Conservation (phyloP, 2,797 vertebrate genomes). For the Scarus forsteni region DNA sequence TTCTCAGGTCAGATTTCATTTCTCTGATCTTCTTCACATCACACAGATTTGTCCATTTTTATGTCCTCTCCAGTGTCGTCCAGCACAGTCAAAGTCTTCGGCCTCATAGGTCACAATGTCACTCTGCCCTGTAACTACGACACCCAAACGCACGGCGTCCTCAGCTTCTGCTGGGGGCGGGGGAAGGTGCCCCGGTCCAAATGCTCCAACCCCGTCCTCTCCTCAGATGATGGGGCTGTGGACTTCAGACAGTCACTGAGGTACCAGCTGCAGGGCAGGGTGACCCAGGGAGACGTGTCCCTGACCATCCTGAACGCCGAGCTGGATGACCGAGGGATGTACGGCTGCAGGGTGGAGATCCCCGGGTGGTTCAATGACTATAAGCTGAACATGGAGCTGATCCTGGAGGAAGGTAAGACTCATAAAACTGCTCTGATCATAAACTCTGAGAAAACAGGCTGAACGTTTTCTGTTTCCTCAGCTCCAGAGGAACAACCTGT, state of each 20-base stretch:
- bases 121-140: constrained; percentile 81
- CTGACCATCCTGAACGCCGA: constrained; percentile 77
- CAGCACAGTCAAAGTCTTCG: constrained; percentile 34
- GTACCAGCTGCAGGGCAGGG: constrained; percentile 76
- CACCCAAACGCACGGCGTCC: background rate
- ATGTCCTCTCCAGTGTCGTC: constrained; percentile 45
- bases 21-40: background rate
- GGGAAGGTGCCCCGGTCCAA: constrained; percentile 43
- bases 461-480: constrained; percentile 1
- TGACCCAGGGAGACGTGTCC: constrained; percentile 73
- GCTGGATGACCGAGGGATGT: constrained; percentile 77
- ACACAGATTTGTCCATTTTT: constrained; percentile 7
- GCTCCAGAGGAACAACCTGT: constrained; percentile 26
- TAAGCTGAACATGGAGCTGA: constrained; percentile 47
- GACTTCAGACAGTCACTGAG: constrained; percentile 35
- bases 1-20: constrained; percentile 4
- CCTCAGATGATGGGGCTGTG: constrained; percentile 49
- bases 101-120: constrained; percentile 74
- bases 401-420: constrained; percentile 69
- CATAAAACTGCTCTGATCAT: background rate
- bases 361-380: constrained; percentile 80
- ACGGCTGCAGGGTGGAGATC: constrained; percentile 86
- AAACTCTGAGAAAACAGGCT: background rate
- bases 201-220: constrained; percentile 74
- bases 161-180: constrained; percentile 85